Percentiles rank a stretch among this genome's conserved stretches.
phyloP scores from a whole-genome alignment of 2,888 invertebrate species.

The Automeris io region DNA sequence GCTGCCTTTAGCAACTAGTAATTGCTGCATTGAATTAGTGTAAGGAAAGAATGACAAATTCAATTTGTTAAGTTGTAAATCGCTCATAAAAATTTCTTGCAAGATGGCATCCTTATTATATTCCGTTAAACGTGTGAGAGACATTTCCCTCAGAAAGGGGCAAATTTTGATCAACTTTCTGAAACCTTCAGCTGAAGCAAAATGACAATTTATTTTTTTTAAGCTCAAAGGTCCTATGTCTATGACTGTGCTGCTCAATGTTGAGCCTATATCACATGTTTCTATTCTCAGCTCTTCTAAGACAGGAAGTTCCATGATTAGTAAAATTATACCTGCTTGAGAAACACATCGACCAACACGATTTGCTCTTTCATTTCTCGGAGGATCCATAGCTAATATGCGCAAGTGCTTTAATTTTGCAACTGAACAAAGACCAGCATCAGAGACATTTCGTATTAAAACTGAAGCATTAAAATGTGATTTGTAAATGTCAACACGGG shows the following conservation, averaged over 20 bases:
- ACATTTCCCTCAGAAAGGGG: slow-evolving; percentile 57
- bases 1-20: slow-evolving; percentile 53
- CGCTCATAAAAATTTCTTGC: slow-evolving; percentile 53
- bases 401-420: slow-evolving; percentile 55
- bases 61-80: slow-evolving; percentile 48
- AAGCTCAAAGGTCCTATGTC: slow-evolving; percentile 59
- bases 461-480: slow-evolving; percentile 68
- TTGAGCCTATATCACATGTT: slow-evolving; percentile 70
- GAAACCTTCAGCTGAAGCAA: slow-evolving; percentile 61
- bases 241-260: slow-evolving; percentile 49
- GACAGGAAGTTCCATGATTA: slow-evolving; percentile 54
- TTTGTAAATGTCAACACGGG: slow-evolving; percentile 64
- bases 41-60: slow-evolving; percentile 68
- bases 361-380: slow-evolving; percentile 58
- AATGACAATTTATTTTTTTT: slow-evolving; percentile 65
- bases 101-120: slow-evolving; percentile 64
- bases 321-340: slow-evolving; percentile 60
- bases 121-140: slow-evolving; percentile 61
- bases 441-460: slow-evolving; percentile 64
- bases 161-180: slow-evolving; percentile 61
- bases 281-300: slow-evolving; percentile 66
- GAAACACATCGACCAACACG: slow-evolving; percentile 65
- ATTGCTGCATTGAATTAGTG: slow-evolving; percentile 51
- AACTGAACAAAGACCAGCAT: slow-evolving; percentile 54
- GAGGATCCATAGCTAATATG: slow-evolving; percentile 65